phyloP scores from a whole-genome alignment of 2,797 vertebrate genomes.

The Enteromius anoplus region DNA sequence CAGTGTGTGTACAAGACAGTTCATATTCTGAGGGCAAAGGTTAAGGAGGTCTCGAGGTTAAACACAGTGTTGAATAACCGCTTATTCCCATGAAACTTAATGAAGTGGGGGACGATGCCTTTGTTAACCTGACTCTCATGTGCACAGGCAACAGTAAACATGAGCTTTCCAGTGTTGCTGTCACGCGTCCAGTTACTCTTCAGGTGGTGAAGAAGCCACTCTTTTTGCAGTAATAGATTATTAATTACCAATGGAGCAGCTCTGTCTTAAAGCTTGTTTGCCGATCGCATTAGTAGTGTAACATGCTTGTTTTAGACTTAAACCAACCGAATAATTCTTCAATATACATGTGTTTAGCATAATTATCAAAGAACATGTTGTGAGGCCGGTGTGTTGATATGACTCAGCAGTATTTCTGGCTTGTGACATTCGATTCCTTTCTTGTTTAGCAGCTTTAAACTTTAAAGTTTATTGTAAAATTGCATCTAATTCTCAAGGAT shows the following conservation, averaged over 20 bases:
- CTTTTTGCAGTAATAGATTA: slow-evolving; percentile 55
- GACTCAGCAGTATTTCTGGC: neutral
- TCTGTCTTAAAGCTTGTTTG: neutral
- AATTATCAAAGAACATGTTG: slow-evolving; percentile 1
- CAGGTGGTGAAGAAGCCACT: slow-evolving; percentile 35
- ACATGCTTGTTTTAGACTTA: neutral
- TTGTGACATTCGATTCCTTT: neutral
- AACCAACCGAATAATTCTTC: neutral
- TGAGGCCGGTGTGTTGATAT: neutral
- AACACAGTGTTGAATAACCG: slow-evolving; percentile 18
- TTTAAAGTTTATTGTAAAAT: slow-evolving; percentile 4
- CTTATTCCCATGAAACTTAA: slow-evolving; percentile 11
- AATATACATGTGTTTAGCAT: neutral
- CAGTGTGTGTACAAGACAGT: neutral
- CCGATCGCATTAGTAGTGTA: neutral
- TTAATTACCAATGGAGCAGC: slow-evolving; percentile 37
- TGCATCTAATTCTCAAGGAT: neutral
- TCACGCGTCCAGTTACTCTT: slow-evolving; percentile 27
- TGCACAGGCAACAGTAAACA: slow-evolving; percentile 41
- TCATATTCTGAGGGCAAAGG: slow-evolving; percentile 15
- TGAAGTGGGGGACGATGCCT: neutral
- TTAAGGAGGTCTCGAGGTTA: slow-evolving; percentile 12
- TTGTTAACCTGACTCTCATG: slow-evolving; percentile 27
- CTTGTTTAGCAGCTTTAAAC: neutral
- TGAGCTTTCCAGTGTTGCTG: slow-evolving; percentile 40